Evolutionary conservation across 2,113 vertebrate genomes (phyloP).

Genomic region (Haemorhous mexicanus): DNA sequence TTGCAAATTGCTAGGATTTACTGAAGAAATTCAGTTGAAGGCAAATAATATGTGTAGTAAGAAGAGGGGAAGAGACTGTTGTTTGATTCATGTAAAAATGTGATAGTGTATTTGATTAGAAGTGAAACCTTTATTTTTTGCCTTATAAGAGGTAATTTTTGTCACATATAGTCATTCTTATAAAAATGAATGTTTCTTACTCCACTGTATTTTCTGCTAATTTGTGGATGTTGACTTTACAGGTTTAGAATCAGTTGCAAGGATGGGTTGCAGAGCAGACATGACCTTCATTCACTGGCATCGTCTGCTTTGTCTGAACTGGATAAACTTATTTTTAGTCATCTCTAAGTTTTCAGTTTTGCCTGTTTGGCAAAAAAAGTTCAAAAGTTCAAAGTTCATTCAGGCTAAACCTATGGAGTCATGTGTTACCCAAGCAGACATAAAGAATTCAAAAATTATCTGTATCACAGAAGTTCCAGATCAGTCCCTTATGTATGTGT

Average conservation of each 20-base stretch:
- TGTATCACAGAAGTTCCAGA: background rate
- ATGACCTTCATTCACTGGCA: background rate
- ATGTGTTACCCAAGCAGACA: background rate
- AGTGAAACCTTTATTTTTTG: background rate
- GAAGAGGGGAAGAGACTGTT: background rate
- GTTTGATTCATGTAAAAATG: background rate
- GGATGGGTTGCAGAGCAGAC: background rate
- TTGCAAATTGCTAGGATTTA: background rate
- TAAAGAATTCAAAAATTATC: background rate
- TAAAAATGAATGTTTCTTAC: background rate
- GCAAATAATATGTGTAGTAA: background rate
- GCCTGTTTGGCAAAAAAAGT: background rate
- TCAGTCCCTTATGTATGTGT: background rate
- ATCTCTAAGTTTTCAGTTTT: background rate
- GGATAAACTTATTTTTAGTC: background rate
- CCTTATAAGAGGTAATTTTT: background rate
- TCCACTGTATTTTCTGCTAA: background rate
- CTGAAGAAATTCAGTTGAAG: background rate
- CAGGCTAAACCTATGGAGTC: background rate
- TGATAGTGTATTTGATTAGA: background rate
- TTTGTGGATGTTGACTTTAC: background rate
- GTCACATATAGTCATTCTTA: background rate
- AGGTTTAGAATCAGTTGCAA: background rate
- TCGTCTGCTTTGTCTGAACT: background rate
- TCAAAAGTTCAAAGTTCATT: background rate